These are phyloP conservation scores for Pristionchus arcanus DNA, from an alignment of 2,888 invertebrate species.

Conservation along the genomic window DNA sequence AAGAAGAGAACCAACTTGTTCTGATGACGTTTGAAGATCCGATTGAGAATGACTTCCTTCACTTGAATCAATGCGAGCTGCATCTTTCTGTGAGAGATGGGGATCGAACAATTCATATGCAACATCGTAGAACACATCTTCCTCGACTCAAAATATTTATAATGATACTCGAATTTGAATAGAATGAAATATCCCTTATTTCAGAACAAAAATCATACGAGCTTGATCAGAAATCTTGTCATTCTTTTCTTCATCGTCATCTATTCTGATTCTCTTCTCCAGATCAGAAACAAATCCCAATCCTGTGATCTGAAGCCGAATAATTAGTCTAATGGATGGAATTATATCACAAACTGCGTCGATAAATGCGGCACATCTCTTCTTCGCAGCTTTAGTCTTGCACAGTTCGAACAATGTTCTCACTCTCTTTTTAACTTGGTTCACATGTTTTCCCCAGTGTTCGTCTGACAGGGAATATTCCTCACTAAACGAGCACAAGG, in stretches of 20 bases:
- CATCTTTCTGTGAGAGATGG: background rate
- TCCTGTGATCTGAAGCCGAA: background rate
- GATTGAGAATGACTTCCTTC: background rate
- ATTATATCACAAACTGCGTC: background rate
- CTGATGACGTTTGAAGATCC: too few relatives aligned
- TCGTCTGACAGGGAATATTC: background rate
- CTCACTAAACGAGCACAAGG: background rate
- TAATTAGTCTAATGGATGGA: background rate
- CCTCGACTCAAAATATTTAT: background rate
- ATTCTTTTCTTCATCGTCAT: background rate
- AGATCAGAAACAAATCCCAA: background rate
- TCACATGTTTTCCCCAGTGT: background rate
- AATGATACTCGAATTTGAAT: too few relatives aligned
- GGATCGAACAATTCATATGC: conserved; percentile 50
- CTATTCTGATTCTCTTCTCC: conserved; percentile 1
- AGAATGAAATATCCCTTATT: background rate
- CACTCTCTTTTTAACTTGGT: background rate
- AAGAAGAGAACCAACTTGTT: too few relatives aligned
- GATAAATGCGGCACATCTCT: background rate
- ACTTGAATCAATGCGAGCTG: background rate
- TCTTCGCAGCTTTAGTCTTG: background rate
- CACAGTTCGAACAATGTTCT: background rate
- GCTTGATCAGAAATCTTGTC: background rate
- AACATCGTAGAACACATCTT: conserved; percentile 49
- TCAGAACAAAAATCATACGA: background rate